These are phyloP conservation scores for Dorcus hopei DNA, from an alignment of 2,888 invertebrate species.

Conservation along the genomic window DNA sequence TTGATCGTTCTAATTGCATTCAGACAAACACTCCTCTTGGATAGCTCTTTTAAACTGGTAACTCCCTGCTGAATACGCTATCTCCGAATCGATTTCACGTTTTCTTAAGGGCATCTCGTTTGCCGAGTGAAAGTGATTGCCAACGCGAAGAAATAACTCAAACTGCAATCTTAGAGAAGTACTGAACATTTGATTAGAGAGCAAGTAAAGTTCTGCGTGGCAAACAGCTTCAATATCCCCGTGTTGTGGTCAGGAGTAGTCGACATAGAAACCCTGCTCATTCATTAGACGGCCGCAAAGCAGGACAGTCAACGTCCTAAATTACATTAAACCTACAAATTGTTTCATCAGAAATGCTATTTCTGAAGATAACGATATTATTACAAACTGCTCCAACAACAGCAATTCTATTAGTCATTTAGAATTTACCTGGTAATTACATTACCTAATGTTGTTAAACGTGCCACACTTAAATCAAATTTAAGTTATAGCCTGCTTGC, in stretches of 20 bases:
- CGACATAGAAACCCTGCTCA: slow-evolving; percentile 24
- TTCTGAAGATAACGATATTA: slow-evolving; percentile 28
- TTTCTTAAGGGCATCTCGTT: too few species aligned
- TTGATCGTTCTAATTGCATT: too few species aligned
- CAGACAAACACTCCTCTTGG: too few species aligned
- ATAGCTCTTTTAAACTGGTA: too few species aligned
- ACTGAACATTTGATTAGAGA: slow-evolving; percentile 1
- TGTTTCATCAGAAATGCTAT: slow-evolving; percentile 32
- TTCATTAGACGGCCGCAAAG: slow-evolving; percentile 32
- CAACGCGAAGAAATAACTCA: neutral
- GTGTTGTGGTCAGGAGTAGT: slow-evolving; percentile 27
- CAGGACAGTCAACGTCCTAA: slow-evolving; percentile 34
- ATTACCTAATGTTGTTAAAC: neutral
- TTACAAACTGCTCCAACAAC: slow-evolving; percentile 17
- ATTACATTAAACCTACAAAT: slow-evolving; percentile 34
- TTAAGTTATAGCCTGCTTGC: neutral
- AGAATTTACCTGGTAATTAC: neutral
- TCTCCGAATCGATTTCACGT: too few species aligned
- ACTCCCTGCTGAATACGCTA: too few species aligned
- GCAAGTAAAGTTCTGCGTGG: neutral
- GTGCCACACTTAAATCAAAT: neutral
- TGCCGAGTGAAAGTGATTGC: too few species aligned
- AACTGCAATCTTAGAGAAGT: slow-evolving; percentile 2
- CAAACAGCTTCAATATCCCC: slow-evolving; percentile 25
- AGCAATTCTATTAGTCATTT: neutral